Evolutionary conservation across 2,888 invertebrate genomes (phyloP).

Genomic region (Sinopyrophorus schimmeli): DNA sequence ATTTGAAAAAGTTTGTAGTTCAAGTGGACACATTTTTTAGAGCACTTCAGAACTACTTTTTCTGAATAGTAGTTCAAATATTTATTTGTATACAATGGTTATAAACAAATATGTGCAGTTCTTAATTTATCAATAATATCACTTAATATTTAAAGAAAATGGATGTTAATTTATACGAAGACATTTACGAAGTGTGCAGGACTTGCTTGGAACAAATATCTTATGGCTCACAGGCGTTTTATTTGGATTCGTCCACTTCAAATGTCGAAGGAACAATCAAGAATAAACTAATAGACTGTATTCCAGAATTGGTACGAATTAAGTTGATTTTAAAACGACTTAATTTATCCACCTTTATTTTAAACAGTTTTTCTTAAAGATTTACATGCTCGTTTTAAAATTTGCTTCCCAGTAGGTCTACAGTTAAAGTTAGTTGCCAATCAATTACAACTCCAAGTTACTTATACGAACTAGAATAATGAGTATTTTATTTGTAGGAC

Average conservation of each 20-base stretch:
- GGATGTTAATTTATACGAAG: conserved; percentile 6
- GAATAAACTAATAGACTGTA: not conserved
- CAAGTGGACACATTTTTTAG: no score
- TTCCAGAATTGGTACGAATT: conserved; percentile 4
- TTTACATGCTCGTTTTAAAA: not conserved
- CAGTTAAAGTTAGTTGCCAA: not conserved
- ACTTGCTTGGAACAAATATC: conserved; percentile 1
- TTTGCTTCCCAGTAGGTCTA: not conserved
- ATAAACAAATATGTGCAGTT: no score
- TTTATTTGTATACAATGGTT: no score
- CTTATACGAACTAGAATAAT: not conserved
- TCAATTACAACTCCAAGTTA: not conserved
- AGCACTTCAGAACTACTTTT: no score
- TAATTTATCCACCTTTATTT: not conserved
- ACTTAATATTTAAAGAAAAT: no score
- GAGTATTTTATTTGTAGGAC: conserved; percentile 8
- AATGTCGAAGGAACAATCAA: not conserved
- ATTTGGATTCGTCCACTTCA: not conserved
- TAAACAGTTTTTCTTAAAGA: not conserved
- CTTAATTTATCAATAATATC: no score
- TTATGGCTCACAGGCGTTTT: not conserved
- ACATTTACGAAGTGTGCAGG: conserved; percentile 8
- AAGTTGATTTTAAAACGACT: not conserved
- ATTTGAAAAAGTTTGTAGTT: no score
- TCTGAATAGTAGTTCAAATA: no score